Base-by-base conservation (phyloP, 2,888 invertebrate genomes). In the Pimpla rufipes region DNA sequence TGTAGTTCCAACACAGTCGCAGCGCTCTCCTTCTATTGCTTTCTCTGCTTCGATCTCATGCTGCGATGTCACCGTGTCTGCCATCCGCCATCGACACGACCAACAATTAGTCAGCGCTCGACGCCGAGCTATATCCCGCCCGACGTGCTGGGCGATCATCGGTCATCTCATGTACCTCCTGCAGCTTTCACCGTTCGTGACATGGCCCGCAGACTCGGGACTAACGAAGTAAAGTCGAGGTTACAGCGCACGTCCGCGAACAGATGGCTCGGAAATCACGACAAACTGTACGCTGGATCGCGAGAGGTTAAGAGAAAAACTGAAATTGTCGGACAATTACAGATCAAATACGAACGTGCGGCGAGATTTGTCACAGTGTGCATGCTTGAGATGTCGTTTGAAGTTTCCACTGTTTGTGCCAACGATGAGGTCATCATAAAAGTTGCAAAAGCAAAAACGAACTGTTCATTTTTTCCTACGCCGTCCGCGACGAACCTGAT, bases 61-160 rank as follows among this genome's bases (percentile, higher is more conserved):
- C 86, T 85, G 87, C 88, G 83, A 87, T 86, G 88, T 88, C 79
- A 85, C 81, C 82, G 62, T 84, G 79, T 73, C 64, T 67, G 42
- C 57, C 50, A 78, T 80, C 74, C 79, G 45, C 87, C 87, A 87
- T 86, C 86, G 85, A 90, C 89, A 89, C 83, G 87, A 88, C 88
- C 88, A 85, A 88, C 90, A 88, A 90, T 90, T 90, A 90, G 88
- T 88, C 87, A 83, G 50, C 64, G 79, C 67, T 70, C 55, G 73
- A 71, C 45, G 42, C 42, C 42, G 57, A 47, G 57, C 71, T 59
- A 23, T 57, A 71, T 57, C 35, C 45, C 57, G 7, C 62, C 4
- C 62, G 37, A 45, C 10, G 18, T 37, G 21, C 62, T 55, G 67
- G 68, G 23, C 67, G 68, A 79, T 83, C 79, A 78, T 83, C 78